Evolutionary conservation across 2,113 vertebrate genomes (phyloP).

Genomic region (Melierax canorus): DNA sequence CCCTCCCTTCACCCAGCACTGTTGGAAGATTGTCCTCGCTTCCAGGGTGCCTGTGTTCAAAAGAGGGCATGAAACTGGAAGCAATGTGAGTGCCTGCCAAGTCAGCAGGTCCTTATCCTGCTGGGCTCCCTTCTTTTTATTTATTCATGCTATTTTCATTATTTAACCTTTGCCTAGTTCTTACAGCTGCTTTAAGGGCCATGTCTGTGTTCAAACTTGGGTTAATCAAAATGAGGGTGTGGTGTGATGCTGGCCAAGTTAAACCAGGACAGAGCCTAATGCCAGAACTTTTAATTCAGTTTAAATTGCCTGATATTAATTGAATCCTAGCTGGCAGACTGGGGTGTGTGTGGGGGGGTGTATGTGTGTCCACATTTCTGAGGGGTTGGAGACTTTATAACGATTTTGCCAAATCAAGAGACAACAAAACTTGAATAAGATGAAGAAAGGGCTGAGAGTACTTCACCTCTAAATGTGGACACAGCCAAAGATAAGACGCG

Average conservation of each 20-base stretch:
- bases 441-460: not conserved
- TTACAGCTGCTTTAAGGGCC: accelerated
- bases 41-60: not conserved
- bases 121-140: not conserved
- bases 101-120: not conserved
- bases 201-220: not conserved
- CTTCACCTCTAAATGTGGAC: not conserved
- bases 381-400: not conserved
- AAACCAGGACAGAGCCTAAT: not conserved
- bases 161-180: not conserved
- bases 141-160: not conserved
- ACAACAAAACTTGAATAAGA: not conserved
- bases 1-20: not conserved
- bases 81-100: not conserved
- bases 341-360: too few species aligned
- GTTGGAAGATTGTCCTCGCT: not conserved
- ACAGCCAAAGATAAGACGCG: accelerated
- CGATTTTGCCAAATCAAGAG: not conserved
- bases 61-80: not conserved
- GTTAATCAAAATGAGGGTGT: not conserved
- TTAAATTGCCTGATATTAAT: not conserved
- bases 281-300: not conserved
- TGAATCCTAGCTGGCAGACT: not conserved
- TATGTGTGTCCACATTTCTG: accelerated
- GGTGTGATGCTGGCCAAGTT: not conserved